Percentiles rank a stretch among this genome's conserved stretches.
phyloP scores from a whole-genome alignment of 2,888 invertebrate genomes.

The Caenorhabditis sp. region DNA sequence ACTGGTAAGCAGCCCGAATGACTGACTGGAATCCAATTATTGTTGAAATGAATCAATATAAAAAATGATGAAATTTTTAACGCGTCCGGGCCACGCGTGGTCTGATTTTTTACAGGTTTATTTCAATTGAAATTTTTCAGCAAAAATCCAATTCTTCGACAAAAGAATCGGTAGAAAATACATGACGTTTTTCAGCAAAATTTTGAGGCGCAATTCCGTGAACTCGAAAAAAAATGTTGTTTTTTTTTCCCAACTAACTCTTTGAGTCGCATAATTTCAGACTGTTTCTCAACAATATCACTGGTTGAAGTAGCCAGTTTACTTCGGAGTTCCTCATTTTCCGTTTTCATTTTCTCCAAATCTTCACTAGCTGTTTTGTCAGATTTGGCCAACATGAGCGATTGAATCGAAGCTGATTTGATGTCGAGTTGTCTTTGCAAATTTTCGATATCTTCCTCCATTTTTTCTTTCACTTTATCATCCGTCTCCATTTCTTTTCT shows the following conservation, averaged over 20 bases:
- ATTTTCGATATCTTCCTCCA: conserved; percentile 51
- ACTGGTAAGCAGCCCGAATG: too few relatives aligned
- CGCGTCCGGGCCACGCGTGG: too few relatives aligned
- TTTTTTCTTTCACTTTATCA: conserved; percentile 25
- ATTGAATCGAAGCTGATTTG: conserved; percentile 62
- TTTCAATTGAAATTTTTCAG: too few relatives aligned
- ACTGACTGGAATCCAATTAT: too few relatives aligned
- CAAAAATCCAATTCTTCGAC: too few relatives aligned
- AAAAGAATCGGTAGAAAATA: too few relatives aligned
- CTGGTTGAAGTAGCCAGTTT: conserved; percentile 7
- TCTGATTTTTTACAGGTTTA: too few relatives aligned
- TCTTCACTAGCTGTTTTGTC: conserved; percentile 44
- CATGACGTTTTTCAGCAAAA: too few relatives aligned
- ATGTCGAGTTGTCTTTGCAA: conserved; percentile 55
- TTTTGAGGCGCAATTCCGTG: too few relatives aligned
- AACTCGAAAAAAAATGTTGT: too few relatives aligned
- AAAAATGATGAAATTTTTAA: too few relatives aligned
- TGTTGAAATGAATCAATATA: too few relatives aligned
- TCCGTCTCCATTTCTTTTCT: conserved; percentile 9
- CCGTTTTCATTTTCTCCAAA: conserved; percentile 32
- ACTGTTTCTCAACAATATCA: conserved; percentile 12
- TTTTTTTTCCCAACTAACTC: conserved; percentile 16
- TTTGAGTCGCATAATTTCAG: conserved; percentile 11
- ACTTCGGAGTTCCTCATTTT: conserved; percentile 30
- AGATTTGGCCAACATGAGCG: conserved; percentile 59